These are phyloP conservation scores for Neuroterus valhalla DNA, from an alignment of 1,140 invertebrate genomes.

Conservation along the genomic window DNA sequence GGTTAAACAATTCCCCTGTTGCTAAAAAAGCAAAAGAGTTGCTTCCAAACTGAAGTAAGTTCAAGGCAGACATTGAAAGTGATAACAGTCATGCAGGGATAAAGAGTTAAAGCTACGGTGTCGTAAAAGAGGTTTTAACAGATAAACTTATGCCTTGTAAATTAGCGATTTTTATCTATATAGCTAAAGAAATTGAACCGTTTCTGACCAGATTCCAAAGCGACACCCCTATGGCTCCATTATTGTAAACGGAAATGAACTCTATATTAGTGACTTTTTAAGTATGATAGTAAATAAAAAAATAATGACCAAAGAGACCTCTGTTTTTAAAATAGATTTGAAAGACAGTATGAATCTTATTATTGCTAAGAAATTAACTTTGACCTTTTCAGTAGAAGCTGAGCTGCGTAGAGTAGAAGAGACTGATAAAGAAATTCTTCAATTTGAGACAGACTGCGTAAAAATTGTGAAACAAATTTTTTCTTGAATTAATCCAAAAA, in stretches of 20 bases:
- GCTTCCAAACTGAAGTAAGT: no score
- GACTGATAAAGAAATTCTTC: not conserved
- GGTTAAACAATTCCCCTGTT: no score
- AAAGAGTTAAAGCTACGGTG: no score
- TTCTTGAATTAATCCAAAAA: not conserved
- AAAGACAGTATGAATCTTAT: not conserved
- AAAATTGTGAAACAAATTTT: slow-evolving; percentile 1
- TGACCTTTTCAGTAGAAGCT: not conserved
- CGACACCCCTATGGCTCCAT: not conserved
- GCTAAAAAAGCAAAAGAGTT: no score
- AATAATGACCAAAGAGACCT: not conserved
- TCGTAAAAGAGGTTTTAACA: no score
- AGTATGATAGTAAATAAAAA: not conserved
- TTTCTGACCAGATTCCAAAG: no score
- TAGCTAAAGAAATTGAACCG: no score
- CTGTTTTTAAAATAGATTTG: not conserved
- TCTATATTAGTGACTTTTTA: not conserved
- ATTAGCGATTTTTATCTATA: no score
- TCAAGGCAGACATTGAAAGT: no score
- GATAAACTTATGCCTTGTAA: no score
- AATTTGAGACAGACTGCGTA: not conserved
- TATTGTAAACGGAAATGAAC: not conserved
- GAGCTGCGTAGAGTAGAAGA: not conserved
- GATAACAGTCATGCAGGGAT: no score
- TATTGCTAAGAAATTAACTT: not conserved